Evolutionary conservation across 2,113 vertebrate species (phyloP), one percentile per base, ranked within the genome.

Genomic region (Labeo catla): DNA sequence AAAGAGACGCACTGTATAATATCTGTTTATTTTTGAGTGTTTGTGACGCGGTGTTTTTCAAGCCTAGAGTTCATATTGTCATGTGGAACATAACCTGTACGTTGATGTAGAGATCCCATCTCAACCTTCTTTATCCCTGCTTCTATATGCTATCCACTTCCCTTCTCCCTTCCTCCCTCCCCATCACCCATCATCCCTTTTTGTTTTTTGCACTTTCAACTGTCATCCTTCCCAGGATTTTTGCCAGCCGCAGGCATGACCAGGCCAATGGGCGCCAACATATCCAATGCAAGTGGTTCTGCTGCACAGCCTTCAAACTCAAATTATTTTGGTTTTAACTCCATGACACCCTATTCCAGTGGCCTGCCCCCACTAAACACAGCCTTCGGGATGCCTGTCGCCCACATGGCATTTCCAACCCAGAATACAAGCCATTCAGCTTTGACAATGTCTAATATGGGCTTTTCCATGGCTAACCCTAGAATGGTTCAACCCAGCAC

Each of bases 151-250:
- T 59, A 50, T 66, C 70, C 39, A 34, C 45, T 19, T 80, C 61
- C 50, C 7, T 59, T 70, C 78, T 50, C 80, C 65, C 57, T 36
- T 16, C 43, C 6, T 74, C 59, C 11, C 8, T 19, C 36, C 43
- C 5, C 68, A 23, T 13, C 8, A 11, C 23, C 68, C 45, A 52
- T n/a, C 11, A 19, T 78, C 34, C 16, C 34, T 36, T 59, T 72
- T 84, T 79, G 2, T 79, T 84, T 63, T 79, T 84, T 63, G 65
- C 50, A 23, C 8, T 43, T 78, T 52, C 43, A 77, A 83, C 23
- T 73, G 57, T 84, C 65, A 84, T n/a, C 81, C 15, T 91, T 93
- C 92, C 92, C 92, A 92, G 91, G 90, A 65, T 6, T 86, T 86
- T 47, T 34, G 61, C n/a, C 45, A 12, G 47, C 45, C 45, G 68